Percentiles rank a stretch among this genome's conserved stretches.
Conservation (phyloP, 2,797 vertebrate species). For the Notamacropus eugenii region DNA sequence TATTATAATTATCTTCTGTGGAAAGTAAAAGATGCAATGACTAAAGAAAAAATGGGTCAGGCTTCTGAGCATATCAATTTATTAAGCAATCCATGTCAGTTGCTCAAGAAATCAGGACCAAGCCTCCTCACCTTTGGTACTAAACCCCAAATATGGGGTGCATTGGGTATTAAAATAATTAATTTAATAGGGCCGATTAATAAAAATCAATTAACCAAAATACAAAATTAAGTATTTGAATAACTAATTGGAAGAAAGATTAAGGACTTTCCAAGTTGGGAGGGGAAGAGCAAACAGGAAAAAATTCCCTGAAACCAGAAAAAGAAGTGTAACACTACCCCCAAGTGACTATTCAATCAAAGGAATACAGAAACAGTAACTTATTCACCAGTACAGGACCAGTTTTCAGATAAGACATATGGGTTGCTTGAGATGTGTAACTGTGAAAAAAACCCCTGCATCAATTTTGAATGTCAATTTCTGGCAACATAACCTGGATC, state of each 20-base stretch:
- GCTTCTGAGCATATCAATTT: background rate
- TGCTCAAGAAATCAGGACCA: background rate
- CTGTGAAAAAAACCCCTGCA: background rate
- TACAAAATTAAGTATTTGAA: background rate
- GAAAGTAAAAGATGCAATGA: background rate
- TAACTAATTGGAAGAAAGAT: background rate
- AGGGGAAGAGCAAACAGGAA: background rate
- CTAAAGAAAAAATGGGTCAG: background rate
- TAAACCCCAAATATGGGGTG: background rate
- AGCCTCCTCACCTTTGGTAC: background rate
- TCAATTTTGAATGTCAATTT: background rate
- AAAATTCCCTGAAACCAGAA: background rate
- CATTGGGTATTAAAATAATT: background rate
- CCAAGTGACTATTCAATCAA: background rate
- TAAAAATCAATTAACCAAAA: background rate
- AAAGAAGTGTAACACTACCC: background rate
- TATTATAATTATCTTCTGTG: background rate
- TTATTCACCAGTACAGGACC: too few relatives aligned
- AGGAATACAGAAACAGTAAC: too few relatives aligned
- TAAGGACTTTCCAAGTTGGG: background rate
- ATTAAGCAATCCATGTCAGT: background rate
- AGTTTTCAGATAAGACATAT: too few relatives aligned
- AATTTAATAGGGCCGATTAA: background rate
- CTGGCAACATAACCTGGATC: background rate
- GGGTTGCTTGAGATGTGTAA: background rate